phyloP scores from a whole-genome alignment of 2,888 invertebrate genomes.

The Nephrotoma flavescens region DNA sequence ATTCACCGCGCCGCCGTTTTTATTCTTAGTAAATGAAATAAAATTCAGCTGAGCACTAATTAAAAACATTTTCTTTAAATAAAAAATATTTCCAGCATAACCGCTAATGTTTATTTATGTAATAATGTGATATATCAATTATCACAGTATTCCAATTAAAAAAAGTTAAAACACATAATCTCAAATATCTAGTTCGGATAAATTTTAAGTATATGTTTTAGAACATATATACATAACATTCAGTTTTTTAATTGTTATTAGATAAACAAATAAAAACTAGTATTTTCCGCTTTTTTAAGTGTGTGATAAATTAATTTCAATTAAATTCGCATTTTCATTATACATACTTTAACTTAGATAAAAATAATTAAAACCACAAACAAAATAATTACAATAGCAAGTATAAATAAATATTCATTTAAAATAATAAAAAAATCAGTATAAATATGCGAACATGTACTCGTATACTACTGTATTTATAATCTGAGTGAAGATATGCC shows the following conservation, averaged over 20 bases:
- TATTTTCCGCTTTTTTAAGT: not conserved
- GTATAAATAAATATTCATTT: not conserved
- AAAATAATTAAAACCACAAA: not conserved
- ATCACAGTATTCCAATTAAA: not conserved
- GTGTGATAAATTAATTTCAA: not conserved
- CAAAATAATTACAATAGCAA: not conserved
- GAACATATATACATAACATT: not conserved
- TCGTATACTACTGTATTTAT: too few species aligned
- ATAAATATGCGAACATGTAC: not conserved
- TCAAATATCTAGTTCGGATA: not conserved
- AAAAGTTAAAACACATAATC: not conserved
- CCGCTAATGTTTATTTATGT: not conserved
- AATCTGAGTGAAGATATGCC: not conserved
- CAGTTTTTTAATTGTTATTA: not conserved
- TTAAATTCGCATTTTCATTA: not conserved
- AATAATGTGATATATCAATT: not conserved
- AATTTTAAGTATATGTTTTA: not conserved
- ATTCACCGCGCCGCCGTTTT: too few species aligned
- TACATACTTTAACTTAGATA: not conserved
- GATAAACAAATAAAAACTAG: not conserved
- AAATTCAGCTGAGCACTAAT: not conserved
- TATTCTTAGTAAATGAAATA: not conserved
- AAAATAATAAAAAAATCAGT: not conserved
- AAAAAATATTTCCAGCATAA: not conserved
- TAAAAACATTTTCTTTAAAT: not conserved